These are phyloP conservation scores for Sciurus vulgaris DNA, from an alignment of 2,797 vertebrate species.

Conservation along the genomic window DNA sequence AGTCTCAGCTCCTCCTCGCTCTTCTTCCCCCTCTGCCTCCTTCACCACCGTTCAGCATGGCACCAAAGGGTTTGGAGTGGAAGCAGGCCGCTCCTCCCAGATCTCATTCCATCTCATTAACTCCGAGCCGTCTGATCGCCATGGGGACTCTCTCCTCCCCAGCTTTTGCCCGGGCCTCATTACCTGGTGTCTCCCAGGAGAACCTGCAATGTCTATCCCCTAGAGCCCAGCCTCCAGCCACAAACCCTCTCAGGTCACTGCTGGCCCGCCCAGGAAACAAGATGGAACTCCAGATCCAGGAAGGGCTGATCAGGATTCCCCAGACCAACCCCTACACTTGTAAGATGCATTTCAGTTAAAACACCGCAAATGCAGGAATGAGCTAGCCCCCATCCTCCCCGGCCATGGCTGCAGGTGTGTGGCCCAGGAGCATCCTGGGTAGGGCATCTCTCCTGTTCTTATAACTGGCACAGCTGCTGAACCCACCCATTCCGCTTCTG, in stretches of 20 bases:
- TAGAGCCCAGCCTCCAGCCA: not conserved
- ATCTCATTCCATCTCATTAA: slow-evolving; percentile 71
- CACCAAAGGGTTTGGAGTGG: slow-evolving; percentile 66
- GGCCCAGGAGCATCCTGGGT: not conserved
- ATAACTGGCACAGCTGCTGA: not conserved
- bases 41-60: slow-evolving; percentile 44
- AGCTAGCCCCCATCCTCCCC: not conserved
- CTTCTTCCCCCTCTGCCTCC: not conserved
- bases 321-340: not conserved
- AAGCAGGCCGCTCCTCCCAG: not conserved
- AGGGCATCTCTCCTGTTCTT: not conserved
- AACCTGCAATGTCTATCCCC: not conserved
- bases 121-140: slow-evolving; percentile 10
- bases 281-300: not conserved
- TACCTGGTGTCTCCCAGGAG: slow-evolving; percentile 44
- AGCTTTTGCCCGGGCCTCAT: slow-evolving; percentile 54
- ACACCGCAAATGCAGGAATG: slow-evolving; percentile 3
- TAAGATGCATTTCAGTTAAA: slow-evolving; percentile 65
- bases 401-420: not conserved
- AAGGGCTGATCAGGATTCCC: not conserved
- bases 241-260: not conserved
- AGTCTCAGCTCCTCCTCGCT: slow-evolving; percentile 36
- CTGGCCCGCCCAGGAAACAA: not conserved
- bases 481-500: not conserved
- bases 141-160: slow-evolving; percentile 44